Evolutionary conservation across 2,888 invertebrate species (phyloP).

Genomic region (Scaptomyza parva): DNA sequence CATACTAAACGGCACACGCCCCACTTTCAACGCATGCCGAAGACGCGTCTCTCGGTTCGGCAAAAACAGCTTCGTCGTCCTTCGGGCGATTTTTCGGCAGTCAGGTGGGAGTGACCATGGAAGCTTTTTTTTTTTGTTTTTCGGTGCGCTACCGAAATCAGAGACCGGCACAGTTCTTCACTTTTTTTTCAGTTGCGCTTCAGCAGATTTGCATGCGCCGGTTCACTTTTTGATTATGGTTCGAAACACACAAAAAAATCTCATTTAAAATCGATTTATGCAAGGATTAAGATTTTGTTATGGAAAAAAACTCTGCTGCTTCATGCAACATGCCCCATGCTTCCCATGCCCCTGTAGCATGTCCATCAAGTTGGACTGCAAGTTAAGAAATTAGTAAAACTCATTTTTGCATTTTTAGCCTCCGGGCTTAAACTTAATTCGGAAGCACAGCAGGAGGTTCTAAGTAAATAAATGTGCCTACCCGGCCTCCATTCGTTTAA

Average conservation of each 20-base stretch:
- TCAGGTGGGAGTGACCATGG: slow-evolving; percentile 64
- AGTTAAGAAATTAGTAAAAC: slow-evolving; percentile 85
- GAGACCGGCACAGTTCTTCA: slow-evolving; percentile 29
- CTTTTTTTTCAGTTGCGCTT: slow-evolving; percentile 15
- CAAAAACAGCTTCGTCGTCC: slow-evolving; percentile 33
- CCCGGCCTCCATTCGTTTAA: slow-evolving; percentile 79
- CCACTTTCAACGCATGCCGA: slow-evolving; percentile 81
- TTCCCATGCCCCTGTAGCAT: slow-evolving; percentile 34
- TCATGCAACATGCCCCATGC: not conserved
- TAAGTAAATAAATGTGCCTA: slow-evolving; percentile 85
- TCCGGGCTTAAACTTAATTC: slow-evolving; percentile 90
- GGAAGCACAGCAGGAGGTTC: slow-evolving; percentile 90
- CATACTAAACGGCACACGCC: slow-evolving; percentile 83
- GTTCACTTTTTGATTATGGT: slow-evolving; percentile 68
- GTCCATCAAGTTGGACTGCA: slow-evolving; percentile 74
- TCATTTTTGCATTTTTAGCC: slow-evolving; percentile 87
- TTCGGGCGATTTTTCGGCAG: slow-evolving; percentile 65
- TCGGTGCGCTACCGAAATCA: slow-evolving; percentile 71
- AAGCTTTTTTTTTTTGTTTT: slow-evolving; percentile 27
- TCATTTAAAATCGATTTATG: slow-evolving; percentile 84
- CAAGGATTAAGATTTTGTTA: slow-evolving; percentile 77
- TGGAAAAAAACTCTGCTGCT: slow-evolving; percentile 8
- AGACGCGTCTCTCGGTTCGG: slow-evolving; percentile 34
- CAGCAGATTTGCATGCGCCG: slow-evolving; percentile 70
- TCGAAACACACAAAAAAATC: slow-evolving; percentile 53